Base-by-base conservation (phyloP, 2,797 vertebrate species). In the Clarias platycephalus region DNA sequence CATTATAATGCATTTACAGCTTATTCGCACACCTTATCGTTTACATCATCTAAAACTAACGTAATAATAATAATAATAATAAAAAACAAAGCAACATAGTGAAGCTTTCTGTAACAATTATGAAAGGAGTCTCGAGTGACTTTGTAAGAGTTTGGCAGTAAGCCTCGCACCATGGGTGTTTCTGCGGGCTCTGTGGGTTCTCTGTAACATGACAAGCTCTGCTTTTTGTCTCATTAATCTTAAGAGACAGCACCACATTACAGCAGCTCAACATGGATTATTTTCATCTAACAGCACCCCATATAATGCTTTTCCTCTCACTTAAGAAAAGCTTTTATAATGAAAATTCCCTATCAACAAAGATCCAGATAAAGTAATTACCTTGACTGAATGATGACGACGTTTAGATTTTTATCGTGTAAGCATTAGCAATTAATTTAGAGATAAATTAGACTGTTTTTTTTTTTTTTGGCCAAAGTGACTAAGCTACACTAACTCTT, bases 121-220 rank as follows among this genome's bases (percentile, higher is more conserved):
- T 71, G 68, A 72, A 18, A 53, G 68, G 24, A 44, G 24, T 44
- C 68, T 71, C 5, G 3, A 15, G 37, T 71, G 68, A 24, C 68
- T 70, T 70, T 70, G 68, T 44, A 71, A 71, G 4, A 49, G 68
- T 44, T 49, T 49, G 44, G 44, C 37, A 71, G 68, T 44, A 71
- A 15, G 24, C 22, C 12, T 44, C 44, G 22, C 40, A n/a, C 37
- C 68, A 2, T 0, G 22, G 24, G 70, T n/a, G n/a, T 28, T 53
- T 53, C 13, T 26, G 12, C 26, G 22, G 40, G 44, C 40, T 49
- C 26, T 26, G 40, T 72, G 40, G 5, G n/a, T 53, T 72, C 13
- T 72, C 24, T 53, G 70, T 26, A 72, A 49, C 70, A 26, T 16
- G 40, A 53, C 70, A 24, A 40, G 34, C 34, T 68, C 31, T 10